Conservation (phyloP, 2,113 vertebrate species). For the Egretta garzetta region DNA sequence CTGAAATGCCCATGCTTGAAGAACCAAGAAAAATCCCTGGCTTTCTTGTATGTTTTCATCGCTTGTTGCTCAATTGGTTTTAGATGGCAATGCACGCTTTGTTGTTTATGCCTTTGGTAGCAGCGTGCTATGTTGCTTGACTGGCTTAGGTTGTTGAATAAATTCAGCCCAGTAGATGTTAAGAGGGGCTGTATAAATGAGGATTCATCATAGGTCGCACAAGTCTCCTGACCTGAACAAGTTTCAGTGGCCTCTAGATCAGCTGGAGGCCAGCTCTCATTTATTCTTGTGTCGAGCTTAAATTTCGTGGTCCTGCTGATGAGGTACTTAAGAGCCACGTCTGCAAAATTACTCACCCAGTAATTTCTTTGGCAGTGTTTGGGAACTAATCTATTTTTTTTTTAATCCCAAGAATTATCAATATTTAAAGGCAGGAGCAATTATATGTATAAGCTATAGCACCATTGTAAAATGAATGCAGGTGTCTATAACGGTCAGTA, state of each 20-base stretch:
- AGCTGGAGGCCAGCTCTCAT: not conserved
- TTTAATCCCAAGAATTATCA: not conserved
- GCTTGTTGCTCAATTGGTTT: not conserved
- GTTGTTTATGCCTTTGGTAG: not conserved
- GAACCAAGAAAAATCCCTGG: not conserved
- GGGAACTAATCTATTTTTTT: not conserved
- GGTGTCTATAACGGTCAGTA: not conserved
- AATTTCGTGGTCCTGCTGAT: not conserved
- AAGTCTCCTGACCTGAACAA: not conserved
- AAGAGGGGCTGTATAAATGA: not conserved
- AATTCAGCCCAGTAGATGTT: not conserved
- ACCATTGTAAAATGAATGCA: not conserved
- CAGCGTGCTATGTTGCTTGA: not conserved
- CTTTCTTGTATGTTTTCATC: not conserved
- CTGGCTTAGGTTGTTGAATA: constrained; percentile 1
- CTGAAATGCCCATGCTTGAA: not conserved
- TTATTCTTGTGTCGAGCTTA: not conserved
- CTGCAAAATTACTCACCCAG: not conserved
- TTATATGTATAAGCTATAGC: not conserved
- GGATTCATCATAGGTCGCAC: not conserved
- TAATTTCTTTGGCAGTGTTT: not conserved
- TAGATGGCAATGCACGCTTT: not conserved
- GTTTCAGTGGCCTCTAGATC: not conserved
- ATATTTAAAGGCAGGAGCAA: not conserved
- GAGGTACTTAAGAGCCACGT: not conserved